phyloP scores from a whole-genome alignment of 2,113 vertebrate genomes.

The Mastomys coucha region DNA sequence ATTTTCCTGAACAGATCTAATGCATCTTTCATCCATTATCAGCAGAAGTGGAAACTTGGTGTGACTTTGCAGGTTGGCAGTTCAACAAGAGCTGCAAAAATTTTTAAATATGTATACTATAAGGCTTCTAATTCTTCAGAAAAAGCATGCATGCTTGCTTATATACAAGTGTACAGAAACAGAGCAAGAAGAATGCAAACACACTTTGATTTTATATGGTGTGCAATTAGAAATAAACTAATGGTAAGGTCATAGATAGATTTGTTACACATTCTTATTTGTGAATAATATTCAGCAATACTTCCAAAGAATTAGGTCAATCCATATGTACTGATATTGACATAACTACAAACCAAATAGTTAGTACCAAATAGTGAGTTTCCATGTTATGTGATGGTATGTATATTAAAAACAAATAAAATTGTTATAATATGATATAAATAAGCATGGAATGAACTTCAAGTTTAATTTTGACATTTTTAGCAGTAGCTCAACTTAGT shows the following conservation, averaged over 20 bases:
- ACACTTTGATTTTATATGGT: constrained; percentile 29
- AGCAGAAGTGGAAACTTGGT: constrained; percentile 25
- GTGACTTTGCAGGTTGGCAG: neutral
- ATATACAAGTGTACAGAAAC: neutral
- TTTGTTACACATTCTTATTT: neutral
- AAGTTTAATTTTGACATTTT: constrained; percentile 14
- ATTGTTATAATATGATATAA: neutral
- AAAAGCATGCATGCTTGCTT: constrained; percentile 23
- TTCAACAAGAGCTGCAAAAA: neutral
- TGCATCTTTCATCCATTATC: neutral
- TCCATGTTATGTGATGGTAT: constrained; percentile 13
- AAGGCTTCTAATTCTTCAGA: constrained; percentile 40
- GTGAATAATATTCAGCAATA: constrained; percentile 41
- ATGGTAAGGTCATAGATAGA: neutral
- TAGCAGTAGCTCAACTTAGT: constrained; percentile 39
- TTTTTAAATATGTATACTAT: neutral
- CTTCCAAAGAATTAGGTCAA: constrained; percentile 50
- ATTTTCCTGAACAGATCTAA: constrained; percentile 1
- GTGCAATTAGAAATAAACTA: constrained; percentile 30
- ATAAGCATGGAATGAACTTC: constrained; percentile 31
- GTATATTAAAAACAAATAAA: constrained; percentile 59
- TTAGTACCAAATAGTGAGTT: constrained; percentile 36
- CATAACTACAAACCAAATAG: constrained; percentile 28
- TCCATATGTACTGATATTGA: neutral
- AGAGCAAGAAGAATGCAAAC: constrained; percentile 29